phyloP scores from a whole-genome alignment of 64 coral and sea anemone genomes.

The Trachythela sp. region DNA sequence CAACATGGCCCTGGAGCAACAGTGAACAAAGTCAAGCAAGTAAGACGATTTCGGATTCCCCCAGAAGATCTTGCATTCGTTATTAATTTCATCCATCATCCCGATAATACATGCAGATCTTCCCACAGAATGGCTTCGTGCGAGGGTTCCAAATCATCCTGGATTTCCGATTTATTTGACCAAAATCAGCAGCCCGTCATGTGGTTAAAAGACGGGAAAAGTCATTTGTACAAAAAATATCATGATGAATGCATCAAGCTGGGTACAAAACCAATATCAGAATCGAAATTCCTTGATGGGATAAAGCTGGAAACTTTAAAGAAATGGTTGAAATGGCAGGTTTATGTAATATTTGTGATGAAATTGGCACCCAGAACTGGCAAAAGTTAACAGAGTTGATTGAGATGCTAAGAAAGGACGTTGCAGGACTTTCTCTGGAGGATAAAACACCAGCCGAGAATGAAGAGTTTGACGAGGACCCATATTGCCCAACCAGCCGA shows the following conservation, averaged over 20 bases:
- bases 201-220: conserved; percentile 47
- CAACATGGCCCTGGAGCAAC: background rate
- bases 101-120: conserved; percentile 22
- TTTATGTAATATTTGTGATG: no score
- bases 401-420: background rate
- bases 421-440: background rate
- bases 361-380: conserved; percentile 44
- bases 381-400: conserved; percentile 29
- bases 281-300: conserved; percentile 28
- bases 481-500: background rate
- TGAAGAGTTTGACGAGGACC: no score
- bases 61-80: no score
- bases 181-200: conserved; percentile 46
- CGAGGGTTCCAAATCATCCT: no score
- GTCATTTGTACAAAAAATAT: conserved; percentile 7
- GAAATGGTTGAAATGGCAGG: no score
- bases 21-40: background rate
- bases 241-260: no score
- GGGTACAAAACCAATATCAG: conserved; percentile 12
- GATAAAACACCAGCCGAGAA: background rate
- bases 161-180: no score
- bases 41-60: background rate
- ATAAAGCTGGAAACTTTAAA: no score
- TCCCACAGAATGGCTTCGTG: no score
- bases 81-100: conserved; percentile 40